Conservation (phyloP, 1,140 invertebrate genomes). For the Drosophila oshimai region DNA sequence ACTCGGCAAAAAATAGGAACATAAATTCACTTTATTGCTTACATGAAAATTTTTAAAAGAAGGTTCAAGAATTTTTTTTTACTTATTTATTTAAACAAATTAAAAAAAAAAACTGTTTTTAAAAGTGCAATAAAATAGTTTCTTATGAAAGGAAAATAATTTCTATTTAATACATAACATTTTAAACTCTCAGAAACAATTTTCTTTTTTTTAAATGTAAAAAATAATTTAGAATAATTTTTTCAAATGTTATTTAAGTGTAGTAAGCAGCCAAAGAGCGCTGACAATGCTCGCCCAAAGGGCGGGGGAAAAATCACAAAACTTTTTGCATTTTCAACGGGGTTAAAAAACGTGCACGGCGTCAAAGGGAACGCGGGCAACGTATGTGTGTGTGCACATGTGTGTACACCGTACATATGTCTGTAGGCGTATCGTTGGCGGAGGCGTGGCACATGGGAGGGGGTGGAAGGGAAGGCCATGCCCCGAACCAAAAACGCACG, state of each 20-base stretch:
- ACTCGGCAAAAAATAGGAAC: background rate
- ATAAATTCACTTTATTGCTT: background rate
- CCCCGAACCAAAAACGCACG: slow-evolving; percentile 7
- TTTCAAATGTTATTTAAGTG: background rate
- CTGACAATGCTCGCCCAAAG: slow-evolving; percentile 52
- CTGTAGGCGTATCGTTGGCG: background rate
- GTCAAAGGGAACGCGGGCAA: slow-evolving; percentile 60
- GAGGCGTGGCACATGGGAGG: background rate
- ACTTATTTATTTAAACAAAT: no score
- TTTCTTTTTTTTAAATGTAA: background rate
- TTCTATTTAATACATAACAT: no score
- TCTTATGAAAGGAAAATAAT: no score
- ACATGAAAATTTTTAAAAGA: no score
- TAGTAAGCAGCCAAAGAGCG: slow-evolving; percentile 12
- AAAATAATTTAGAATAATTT: background rate
- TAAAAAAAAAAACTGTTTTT: no score
- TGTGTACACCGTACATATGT: background rate
- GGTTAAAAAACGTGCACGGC: slow-evolving; percentile 70
- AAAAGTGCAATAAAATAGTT: no score
- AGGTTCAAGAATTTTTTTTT: no score
- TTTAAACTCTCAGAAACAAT: no score
- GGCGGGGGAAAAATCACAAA: slow-evolving; percentile 51
- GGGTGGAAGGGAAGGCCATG: background rate
- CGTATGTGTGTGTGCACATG: background rate
- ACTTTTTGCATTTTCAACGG: slow-evolving; percentile 75